Conservation (phyloP, 2,113 vertebrate genomes). For the Motacilla tschutschensis region DNA sequence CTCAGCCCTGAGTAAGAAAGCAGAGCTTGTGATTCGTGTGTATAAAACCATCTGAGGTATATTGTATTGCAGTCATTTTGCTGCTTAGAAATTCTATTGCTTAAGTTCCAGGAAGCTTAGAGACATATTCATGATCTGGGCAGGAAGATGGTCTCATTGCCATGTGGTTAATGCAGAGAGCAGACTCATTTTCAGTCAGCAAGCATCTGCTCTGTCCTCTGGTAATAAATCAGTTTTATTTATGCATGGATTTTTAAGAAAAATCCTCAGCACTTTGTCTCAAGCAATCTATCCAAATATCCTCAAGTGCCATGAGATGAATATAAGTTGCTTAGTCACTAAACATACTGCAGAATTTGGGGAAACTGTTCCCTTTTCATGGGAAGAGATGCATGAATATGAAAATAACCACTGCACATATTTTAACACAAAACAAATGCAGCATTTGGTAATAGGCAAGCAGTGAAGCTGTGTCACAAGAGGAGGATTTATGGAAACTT, state of each 20-base stretch:
- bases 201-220: conserved; percentile 31
- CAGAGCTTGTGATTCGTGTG: neutral
- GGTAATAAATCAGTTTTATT: conserved; percentile 8
- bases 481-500: neutral
- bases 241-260: conserved; percentile 29
- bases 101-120: conserved; percentile 8
- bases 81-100: neutral
- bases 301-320: neutral
- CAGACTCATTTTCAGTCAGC: conserved; percentile 35
- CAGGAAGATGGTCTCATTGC: neutral
- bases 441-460: neutral
- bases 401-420: neutral
- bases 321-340: conserved; percentile 14
- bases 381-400: neutral
- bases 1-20: neutral
- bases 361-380: neutral
- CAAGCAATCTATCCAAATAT: conserved; percentile 5
- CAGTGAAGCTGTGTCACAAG: neutral
- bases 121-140: neutral
- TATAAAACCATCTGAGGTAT: neutral
- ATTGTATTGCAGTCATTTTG: neutral
- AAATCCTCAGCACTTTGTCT: conserved; percentile 5
- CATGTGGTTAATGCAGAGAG: neutral
- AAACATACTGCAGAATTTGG: neutral
- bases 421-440: neutral